Base-by-base conservation (phyloP, 1,140 invertebrate genomes). In the Oncopeltus fasciatus region DNA sequence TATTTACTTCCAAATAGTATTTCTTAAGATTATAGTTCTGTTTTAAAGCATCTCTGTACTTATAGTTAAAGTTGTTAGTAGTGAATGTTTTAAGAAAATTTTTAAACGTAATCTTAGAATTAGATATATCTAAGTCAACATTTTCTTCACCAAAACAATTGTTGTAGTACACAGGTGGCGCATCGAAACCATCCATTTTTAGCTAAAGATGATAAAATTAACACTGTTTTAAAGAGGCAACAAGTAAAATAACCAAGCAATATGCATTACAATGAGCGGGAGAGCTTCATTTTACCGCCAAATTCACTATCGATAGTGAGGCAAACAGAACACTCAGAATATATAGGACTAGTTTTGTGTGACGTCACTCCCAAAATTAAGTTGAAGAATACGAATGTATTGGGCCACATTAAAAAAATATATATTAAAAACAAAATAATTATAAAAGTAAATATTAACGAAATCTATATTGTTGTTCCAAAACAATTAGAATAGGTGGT, bases 1-100 rank as follows among this genome's bases (percentile, higher is more conserved):
- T 78, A 70, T 92, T 90, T 51, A 99, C 83, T 73, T 98, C 92
- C 12, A 99, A 72, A 77, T 82, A 97, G 72, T 89, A 98, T 66
- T 95, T 82, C 2, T 84, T 80, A 61, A 94, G 78, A 72, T 95
- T 95, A 70, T 97, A 99, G 72, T 99, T 94, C 4, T 87, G 77
- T 75, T 95, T 95, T 2, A 99, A 38, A 2, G 14, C n/a, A 24
- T 60, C 51, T 38, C 58, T 29, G 38, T 47, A 47, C 18, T 47
- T 47, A n/a, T 47, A 47, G 44, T 47, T 47, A n/a, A 47, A 47
- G 18, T 47, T 47, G 44, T 47, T 47, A 18, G 18, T 20, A 4
- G 11, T 47, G 18, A 16, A 47, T 11, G 44, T 47, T 18, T 20
- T 47, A 11, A 47, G 18, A 47, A 47, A 47, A 18, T 47, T 20